phyloP scores from a whole-genome alignment of 2,113 vertebrate species.

The Ceyx melanurus region DNA sequence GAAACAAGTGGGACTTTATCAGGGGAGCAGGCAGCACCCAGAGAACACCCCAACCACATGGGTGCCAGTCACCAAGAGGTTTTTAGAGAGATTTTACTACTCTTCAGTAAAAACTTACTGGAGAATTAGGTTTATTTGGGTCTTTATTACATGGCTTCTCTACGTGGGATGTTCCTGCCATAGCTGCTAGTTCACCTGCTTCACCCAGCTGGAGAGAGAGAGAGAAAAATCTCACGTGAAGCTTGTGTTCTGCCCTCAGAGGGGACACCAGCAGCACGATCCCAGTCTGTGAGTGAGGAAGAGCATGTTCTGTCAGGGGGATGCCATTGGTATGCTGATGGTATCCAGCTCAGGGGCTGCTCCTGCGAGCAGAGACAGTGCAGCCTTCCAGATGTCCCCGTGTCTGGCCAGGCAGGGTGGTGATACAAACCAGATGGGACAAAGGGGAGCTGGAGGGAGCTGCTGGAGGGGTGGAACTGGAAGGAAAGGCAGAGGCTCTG shows the following conservation, averaged over 20 bases:
- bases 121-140: not conserved
- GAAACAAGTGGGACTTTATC: not conserved
- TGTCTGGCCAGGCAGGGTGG: constrained; percentile 39
- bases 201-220: not conserved
- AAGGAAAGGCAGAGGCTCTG: not conserved
- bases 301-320: constrained; percentile 36
- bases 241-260: not conserved
- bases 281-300: constrained; percentile 21
- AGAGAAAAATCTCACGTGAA: not conserved
- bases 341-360: constrained; percentile 48
- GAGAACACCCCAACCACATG: not conserved
- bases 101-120: not conserved
- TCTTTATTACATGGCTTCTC: not conserved
- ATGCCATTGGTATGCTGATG: constrained; percentile 45
- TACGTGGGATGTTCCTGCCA: not conserved
- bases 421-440: constrained; percentile 49
- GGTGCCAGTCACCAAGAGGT: not conserved
- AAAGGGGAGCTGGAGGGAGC: not conserved
- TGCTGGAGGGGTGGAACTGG: not conserved
- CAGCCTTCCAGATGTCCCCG: constrained; percentile 52
- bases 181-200: not conserved
- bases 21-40: not conserved
- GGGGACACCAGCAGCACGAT: not conserved
- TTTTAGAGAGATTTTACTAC: not conserved
- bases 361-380: not conserved